A percentile compares a stretch with the other conserved stretches of the same genome.
These are phyloP conservation scores for Agonopterix heracliana DNA, from an alignment of 2,888 invertebrate genomes.

Conservation along the genomic window DNA sequence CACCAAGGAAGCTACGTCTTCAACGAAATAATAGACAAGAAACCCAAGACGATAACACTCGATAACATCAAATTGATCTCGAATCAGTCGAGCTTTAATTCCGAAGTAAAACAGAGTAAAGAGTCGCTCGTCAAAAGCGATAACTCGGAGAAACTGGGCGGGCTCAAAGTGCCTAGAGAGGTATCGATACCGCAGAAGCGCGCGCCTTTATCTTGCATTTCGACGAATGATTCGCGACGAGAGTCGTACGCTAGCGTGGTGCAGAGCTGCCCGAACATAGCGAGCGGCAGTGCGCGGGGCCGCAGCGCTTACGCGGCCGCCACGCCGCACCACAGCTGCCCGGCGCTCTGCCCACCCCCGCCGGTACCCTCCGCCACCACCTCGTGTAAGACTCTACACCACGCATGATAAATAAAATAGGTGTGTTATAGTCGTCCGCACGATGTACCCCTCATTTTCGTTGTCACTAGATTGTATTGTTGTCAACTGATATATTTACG, in stretches of 20 bases:
- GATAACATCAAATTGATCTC: conserved; percentile 58
- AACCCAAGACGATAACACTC: conserved; percentile 65
- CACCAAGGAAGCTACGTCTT: conserved; percentile 50
- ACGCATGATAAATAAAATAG: conserved; percentile 57
- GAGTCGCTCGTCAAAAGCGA: conserved; percentile 35
- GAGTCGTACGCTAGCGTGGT: conserved; percentile 19
- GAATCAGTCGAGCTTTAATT: conserved; percentile 42
- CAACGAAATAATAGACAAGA: conserved; percentile 69
- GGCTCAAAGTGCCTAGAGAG: conserved; percentile 24
- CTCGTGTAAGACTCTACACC: conserved; percentile 53
- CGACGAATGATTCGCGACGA: conserved; percentile 16
- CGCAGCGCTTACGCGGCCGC: conserved; percentile 28
- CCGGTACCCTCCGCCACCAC: conserved; percentile 17
- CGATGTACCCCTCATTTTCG: conserved; percentile 15
- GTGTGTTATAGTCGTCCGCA: conserved; percentile 58
- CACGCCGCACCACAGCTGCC: conserved; percentile 24
- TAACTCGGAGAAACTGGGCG: conserved; percentile 39
- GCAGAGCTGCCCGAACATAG: conserved; percentile 49
- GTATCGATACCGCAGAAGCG: conserved; percentile 25
- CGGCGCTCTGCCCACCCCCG: conserved; percentile 16
- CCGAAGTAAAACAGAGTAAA: conserved; percentile 32
- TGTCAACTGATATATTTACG: conserved; percentile 7
- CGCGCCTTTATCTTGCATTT: conserved; percentile 14
- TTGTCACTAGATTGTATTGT: conserved; percentile 15
- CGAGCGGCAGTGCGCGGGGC: conserved; percentile 23